Evolutionary conservation across 2,113 vertebrate species (phyloP).

Genomic region (Ochotona princeps): DNA sequence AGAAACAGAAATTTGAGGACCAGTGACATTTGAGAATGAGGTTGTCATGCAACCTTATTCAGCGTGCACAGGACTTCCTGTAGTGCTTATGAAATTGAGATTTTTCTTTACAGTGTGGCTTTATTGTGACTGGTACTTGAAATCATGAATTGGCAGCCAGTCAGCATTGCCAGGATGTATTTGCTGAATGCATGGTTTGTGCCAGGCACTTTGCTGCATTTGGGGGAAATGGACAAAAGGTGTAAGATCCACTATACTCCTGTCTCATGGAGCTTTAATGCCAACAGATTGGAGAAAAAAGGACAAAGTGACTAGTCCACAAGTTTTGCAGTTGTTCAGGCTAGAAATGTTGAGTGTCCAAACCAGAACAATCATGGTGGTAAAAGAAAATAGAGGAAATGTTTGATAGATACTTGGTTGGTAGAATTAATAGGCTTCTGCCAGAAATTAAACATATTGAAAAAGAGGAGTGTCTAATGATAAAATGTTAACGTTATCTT

Average conservation of each 20-base stretch:
- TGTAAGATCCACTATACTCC: not conserved
- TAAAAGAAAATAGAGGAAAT: conserved; percentile 6
- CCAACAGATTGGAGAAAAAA: conserved; percentile 20
- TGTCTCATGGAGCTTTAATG: not conserved
- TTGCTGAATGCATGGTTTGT: not conserved
- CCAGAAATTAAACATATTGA: not conserved
- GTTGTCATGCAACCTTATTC: not conserved
- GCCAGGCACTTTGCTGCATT: not conserved
- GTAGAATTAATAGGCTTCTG: not conserved
- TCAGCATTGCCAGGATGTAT: not conserved
- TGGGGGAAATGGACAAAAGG: not conserved
- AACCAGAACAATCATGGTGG: not conserved
- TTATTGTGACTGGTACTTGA: not conserved
- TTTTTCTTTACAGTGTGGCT: not conserved
- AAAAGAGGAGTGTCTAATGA: conserved; percentile 2
- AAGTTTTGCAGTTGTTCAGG: not conserved
- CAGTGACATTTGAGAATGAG: not conserved
- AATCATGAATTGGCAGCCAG: conserved; percentile 4
- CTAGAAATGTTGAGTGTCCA: not conserved
- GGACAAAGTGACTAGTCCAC: not conserved
- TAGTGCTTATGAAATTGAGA: not conserved
- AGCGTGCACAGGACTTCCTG: conserved; percentile 2
- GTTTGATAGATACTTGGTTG: conserved; percentile 39
- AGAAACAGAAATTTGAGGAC: conserved; percentile 21
- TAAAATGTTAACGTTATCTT: not conserved